phyloP scores from a whole-genome alignment of 2,888 invertebrate genomes.

The Priocnemis perturbator region DNA sequence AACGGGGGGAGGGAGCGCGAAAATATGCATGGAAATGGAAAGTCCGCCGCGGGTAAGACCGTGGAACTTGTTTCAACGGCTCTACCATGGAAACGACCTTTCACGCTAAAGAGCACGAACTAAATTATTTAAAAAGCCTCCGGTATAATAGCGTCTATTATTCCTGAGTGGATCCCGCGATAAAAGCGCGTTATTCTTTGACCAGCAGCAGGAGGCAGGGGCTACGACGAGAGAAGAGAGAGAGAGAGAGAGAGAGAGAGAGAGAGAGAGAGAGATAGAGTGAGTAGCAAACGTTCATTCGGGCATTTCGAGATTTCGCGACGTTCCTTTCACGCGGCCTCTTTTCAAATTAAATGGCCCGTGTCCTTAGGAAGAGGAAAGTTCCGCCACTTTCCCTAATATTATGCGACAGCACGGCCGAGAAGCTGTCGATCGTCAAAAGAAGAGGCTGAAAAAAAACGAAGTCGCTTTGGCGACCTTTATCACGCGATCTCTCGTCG shows the following conservation, averaged over 20 bases:
- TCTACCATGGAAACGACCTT: conserved; percentile 4
- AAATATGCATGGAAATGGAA: too few species aligned
- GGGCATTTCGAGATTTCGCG: not conserved
- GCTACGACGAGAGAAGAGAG: not conserved
- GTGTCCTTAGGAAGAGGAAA: too few species aligned
- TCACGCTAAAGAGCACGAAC: conserved; percentile 7
- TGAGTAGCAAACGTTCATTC: not conserved
- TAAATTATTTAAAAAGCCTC: conserved; percentile 13
- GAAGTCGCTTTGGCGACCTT: too few species aligned
- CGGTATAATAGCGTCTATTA: not conserved
- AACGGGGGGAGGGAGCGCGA: too few species aligned
- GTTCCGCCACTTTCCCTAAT: too few species aligned
- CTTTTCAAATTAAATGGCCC: not conserved
- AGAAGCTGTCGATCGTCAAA: too few species aligned
- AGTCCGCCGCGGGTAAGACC: too few species aligned
- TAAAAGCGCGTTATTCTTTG: conserved; percentile 12
- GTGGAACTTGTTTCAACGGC: too few species aligned
- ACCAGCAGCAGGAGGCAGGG: not conserved
- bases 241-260: not conserved
- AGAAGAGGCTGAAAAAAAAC: not conserved
- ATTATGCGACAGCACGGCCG: too few species aligned
- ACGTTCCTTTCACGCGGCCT: not conserved
- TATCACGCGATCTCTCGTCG: too few species aligned
- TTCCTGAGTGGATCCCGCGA: not conserved
- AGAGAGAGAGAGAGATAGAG: not conserved